phyloP scores from a whole-genome alignment of 30 jellyfish, hydroid and myxozoan species.

The Nemopilema nomurai region DNA sequence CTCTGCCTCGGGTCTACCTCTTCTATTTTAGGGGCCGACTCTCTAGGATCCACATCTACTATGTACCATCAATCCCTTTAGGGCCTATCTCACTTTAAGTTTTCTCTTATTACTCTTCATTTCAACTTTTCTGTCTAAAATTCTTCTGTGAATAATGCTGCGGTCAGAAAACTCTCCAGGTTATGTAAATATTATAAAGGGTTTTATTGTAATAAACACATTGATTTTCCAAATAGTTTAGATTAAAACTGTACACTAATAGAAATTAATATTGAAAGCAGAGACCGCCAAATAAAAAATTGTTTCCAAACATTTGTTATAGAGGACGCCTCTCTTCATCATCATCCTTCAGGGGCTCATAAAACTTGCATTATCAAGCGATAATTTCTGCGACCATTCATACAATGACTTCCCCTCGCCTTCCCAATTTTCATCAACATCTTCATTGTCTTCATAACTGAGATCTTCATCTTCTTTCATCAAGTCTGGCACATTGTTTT shows the following conservation, averaged over 20 bases:
- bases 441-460: conserved; percentile 21
- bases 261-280: neutral
- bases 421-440: conserved; percentile 77
- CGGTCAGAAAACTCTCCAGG: too few species aligned
- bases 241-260: neutral
- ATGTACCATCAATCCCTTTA: too few species aligned
- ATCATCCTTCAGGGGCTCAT: neutral
- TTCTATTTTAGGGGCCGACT: too few species aligned
- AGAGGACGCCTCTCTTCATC: too few species aligned
- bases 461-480: neutral
- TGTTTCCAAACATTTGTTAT: neutral
- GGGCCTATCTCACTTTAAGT: too few species aligned
- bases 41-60: too few species aligned
- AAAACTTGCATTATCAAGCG: conserved; percentile 45
- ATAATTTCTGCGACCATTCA: conserved; percentile 84
- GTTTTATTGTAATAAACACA: neutral
- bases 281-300: neutral
- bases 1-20: too few species aligned
- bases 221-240: neutral
- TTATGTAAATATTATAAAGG: too few species aligned
- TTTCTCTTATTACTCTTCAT: too few species aligned
- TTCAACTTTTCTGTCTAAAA: too few species aligned
- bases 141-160: too few species aligned
- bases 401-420: conserved; percentile 75
- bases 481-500: neutral